A percentile compares a stretch with the other conserved stretches of the same genome.
Conservation (phyloP, 2,113 vertebrate genomes). For the Benitochromis conjunctus region DNA sequence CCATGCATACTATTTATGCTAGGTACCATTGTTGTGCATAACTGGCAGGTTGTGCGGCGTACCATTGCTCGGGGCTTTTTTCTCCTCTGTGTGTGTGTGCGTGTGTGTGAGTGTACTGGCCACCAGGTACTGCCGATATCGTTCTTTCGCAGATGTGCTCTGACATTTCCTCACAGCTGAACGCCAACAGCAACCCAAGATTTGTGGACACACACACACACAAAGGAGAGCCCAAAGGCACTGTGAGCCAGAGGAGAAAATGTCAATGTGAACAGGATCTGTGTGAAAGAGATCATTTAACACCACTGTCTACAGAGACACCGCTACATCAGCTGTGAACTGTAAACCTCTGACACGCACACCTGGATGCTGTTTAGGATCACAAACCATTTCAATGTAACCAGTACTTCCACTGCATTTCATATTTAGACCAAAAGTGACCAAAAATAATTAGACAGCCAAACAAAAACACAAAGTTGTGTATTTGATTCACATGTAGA, state of each 20-base stretch:
- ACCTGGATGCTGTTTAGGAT: neutral
- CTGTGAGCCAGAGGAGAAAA: constrained; percentile 64
- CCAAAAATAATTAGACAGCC: neutral
- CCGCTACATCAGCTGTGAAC: constrained; percentile 19
- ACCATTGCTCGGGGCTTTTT: constrained; percentile 19
- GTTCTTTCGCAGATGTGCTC: constrained; percentile 68
- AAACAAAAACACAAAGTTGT: neutral
- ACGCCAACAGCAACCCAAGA: constrained; percentile 34
- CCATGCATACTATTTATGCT: constrained; percentile 1
- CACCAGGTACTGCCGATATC: constrained; percentile 68
- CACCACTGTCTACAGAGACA: constrained; percentile 44
- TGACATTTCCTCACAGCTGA: constrained; percentile 68
- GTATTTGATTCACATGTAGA: neutral
- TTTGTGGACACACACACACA: constrained; percentile 22
- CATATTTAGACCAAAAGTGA: neutral
- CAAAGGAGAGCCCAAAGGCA: constrained; percentile 47
- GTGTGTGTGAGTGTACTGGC: constrained; percentile 1
- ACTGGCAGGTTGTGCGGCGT: constrained; percentile 28
- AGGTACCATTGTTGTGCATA: constrained; percentile 20
- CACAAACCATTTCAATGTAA: neutral
- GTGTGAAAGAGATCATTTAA: constrained; percentile 60
- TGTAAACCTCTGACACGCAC: constrained; percentile 1
- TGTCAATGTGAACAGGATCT: constrained; percentile 61
- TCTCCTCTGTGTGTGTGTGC: neutral
- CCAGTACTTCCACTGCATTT: neutral